These are phyloP conservation scores for Bombus haemorrhoidalis DNA, from an alignment of 1,140 invertebrate genomes.

Conservation along the genomic window DNA sequence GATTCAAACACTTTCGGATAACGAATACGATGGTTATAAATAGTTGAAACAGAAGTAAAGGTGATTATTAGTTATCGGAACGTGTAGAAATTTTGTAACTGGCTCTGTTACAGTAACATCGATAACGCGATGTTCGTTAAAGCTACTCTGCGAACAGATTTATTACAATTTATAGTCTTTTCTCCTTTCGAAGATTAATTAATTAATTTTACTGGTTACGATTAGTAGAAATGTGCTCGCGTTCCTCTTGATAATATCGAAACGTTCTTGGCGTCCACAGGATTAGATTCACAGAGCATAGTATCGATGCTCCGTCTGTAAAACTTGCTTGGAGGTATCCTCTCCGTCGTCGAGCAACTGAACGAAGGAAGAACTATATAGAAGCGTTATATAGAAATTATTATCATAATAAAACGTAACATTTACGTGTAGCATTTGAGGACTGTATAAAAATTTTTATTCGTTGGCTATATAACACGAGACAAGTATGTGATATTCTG, in stretches of 20 bases:
- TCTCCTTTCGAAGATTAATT: neutral
- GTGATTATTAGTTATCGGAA: no score
- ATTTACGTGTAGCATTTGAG: neutral
- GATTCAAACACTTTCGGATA: neutral
- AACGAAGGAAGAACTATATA: neutral
- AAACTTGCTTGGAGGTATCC: neutral
- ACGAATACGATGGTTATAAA: neutral
- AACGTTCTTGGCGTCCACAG: no score
- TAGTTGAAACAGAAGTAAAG: neutral
- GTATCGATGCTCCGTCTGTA: neutral
- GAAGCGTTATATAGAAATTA: neutral
- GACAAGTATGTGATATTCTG: neutral
- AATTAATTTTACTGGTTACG: neutral
- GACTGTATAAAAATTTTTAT: constrained; percentile 1
- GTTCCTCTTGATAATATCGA: no score
- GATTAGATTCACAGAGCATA: no score
- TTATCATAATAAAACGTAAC: neutral
- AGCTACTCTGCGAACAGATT: neutral
- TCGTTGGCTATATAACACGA: neutral
- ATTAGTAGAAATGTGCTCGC: no score
- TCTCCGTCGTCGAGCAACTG: neutral
- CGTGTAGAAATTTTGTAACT: neutral
- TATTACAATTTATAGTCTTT: neutral
- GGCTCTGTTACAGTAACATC: no score
- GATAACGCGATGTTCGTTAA: no score